These are phyloP conservation scores for Cyanoderma ruficeps DNA, from an alignment of 2,113 vertebrate species.

Conservation along the genomic window DNA sequence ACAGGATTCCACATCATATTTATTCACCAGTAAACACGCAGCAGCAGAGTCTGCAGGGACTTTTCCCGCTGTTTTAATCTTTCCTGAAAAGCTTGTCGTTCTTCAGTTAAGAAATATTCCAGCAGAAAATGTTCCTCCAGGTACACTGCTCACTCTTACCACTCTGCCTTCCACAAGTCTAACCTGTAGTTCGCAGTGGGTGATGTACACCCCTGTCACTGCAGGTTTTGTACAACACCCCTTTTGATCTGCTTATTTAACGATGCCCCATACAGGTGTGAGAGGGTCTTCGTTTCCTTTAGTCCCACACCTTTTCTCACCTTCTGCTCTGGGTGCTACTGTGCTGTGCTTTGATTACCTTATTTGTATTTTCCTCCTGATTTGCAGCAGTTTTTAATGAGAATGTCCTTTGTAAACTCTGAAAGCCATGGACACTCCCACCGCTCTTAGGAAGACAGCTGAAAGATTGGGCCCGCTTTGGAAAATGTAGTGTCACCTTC, in stretches of 20 bases:
- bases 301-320: not conserved
- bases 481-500: not conserved
- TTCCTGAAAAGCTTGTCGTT: not conserved
- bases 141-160: not conserved
- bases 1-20: not conserved
- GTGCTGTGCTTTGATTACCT: not conserved
- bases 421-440: not conserved
- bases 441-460: not conserved
- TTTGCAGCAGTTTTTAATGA: not conserved
- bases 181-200: not conserved
- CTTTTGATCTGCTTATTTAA: not conserved
- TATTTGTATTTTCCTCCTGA: accelerated
- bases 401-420: not conserved
- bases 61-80: not conserved
- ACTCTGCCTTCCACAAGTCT: not conserved
- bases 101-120: not conserved
- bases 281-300: not conserved
- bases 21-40: not conserved
- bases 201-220: not conserved
- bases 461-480: not conserved
- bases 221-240: not conserved
- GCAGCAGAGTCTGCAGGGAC: not conserved
- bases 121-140: not conserved
- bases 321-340: not conserved
- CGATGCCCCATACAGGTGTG: not conserved